Conservation (phyloP, 2,888 invertebrate species). For the Yponomeuta sedellus region DNA sequence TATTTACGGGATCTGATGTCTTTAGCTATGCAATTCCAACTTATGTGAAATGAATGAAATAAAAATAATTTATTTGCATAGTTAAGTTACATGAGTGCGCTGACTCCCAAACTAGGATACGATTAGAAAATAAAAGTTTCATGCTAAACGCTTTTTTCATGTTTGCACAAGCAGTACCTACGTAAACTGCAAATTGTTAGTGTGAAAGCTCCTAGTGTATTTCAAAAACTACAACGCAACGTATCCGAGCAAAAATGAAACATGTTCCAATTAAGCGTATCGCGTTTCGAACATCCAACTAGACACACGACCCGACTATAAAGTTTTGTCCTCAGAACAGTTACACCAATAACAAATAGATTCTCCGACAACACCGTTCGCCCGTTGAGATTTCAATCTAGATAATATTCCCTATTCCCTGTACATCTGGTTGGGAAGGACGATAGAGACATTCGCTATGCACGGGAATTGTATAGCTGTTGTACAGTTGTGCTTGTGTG, state of each 20-base stretch:
- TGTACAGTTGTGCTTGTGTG: no score
- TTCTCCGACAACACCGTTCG: background rate
- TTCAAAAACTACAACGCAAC: background rate
- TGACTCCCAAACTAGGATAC: no score
- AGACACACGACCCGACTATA: background rate
- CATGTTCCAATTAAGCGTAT: background rate
- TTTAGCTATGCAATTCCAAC: no score
- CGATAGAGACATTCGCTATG: background rate
- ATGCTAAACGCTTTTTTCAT: background rate
- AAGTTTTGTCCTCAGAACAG: background rate
- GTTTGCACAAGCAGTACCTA: background rate
- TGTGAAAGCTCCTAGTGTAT: background rate
- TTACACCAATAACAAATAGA: background rate
- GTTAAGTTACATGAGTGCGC: no score
- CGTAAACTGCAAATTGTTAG: background rate
- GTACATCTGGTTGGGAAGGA: background rate
- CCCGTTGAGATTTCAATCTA: background rate
- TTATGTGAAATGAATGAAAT: no score
- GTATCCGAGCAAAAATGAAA: background rate
- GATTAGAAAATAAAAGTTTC: no score
- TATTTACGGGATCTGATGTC: no score
- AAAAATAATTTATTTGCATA: no score
- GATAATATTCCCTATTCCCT: background rate
- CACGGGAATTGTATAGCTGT: background rate
- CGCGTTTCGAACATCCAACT: background rate